Base-by-base conservation (phyloP, 2,888 invertebrate genomes). In the Mantis religiosa region DNA sequence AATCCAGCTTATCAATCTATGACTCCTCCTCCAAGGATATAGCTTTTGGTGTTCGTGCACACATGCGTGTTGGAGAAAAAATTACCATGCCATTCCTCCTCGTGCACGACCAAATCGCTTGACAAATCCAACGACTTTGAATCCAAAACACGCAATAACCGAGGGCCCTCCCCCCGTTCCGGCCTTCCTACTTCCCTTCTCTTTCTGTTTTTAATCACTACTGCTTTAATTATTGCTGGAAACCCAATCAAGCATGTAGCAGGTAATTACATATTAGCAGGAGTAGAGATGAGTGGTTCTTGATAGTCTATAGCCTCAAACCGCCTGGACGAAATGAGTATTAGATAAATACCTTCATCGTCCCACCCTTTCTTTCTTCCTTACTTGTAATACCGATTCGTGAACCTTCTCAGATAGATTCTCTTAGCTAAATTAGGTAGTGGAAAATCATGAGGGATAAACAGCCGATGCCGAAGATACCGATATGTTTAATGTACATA, bases 171-270 rank as follows among this genome's bases (percentile, higher is more conserved):
- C 25, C 20, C 54, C 54, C 54, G 54, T 71, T 71, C 54, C 54
- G 54, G 54, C 54, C 54, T 71, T 71, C 54, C 54, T 71, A 25
- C 54, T 71, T 71, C 54, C 25, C 54, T 71, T 71, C 54, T 71
- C 54, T 84, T 34, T 84, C 34, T 30, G 34, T 28, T 84, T 84
- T 30, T 84, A 84, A 84, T 84, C 84, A 84, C 84, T 30, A 34
- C 84, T 28, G 30, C 28, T 84, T 84, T 84, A 84, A 84, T 84
- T 84, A 84, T 84, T 30, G 34, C 84, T 84, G 84, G 84, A 84
- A 84, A 84, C 84, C 30, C 84, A 84, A 84, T 84, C 84, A 84
- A 84, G 84, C 84, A 84, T 84, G 84, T 30, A 84, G 30, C 84
- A 30, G 30, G 30, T 84, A 84, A 84, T 84, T 84, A 84, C 34